These are phyloP conservation scores for Chaetodon trifascialis DNA, from an alignment of 2,113 vertebrate species.

Conservation along the genomic window DNA sequence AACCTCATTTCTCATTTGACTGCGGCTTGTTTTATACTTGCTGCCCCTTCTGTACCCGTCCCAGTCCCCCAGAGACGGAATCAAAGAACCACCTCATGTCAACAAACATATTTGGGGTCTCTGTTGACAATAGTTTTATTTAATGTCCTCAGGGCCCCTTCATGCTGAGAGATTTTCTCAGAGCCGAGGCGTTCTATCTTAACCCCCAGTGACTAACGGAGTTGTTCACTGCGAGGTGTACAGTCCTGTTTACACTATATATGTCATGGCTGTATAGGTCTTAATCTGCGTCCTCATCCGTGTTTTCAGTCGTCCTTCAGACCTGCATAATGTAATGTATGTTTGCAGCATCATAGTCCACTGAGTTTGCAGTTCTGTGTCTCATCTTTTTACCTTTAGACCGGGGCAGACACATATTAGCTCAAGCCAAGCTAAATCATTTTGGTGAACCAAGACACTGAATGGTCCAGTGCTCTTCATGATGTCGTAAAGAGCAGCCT, in stretches of 20 bases:
- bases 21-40: constrained; percentile 51
- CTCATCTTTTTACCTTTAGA: constrained; percentile 35
- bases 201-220: background rate
- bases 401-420: background rate
- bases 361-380: background rate
- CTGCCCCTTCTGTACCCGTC: constrained; percentile 24
- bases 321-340: background rate
- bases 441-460: constrained; percentile 33
- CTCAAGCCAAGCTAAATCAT: constrained; percentile 53
- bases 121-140: constrained; percentile 8
- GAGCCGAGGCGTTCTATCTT: background rate
- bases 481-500: constrained; percentile 55
- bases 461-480: constrained; percentile 42
- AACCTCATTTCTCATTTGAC: constrained; percentile 39
- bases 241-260: background rate
- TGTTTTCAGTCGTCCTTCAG: background rate
- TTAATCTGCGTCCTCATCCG: background rate
- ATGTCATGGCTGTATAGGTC: no score
- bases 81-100: constrained; percentile 33
- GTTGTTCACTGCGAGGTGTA: background rate
- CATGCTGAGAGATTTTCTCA: constrained; percentile 18
- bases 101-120: constrained; percentile 23
- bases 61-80: constrained; percentile 17
- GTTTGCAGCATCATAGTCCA: background rate
- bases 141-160: background rate